phyloP scores from a whole-genome alignment of 2,888 invertebrate genomes.

The Parnassius glacialis region DNA sequence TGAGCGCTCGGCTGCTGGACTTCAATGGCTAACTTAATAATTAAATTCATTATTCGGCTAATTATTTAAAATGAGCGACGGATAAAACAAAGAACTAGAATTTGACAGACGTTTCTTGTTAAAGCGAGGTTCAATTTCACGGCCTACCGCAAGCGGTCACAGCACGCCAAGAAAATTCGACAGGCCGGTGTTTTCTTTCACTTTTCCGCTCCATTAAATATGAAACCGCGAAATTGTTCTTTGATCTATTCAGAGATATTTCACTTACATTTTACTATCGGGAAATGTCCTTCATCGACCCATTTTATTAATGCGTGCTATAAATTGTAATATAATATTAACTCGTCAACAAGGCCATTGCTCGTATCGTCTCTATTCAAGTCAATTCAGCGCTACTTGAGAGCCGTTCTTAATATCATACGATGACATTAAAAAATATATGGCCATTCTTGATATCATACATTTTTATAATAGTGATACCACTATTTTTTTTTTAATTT shows the following conservation, averaged over 20 bases:
- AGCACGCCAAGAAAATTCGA: slow-evolving; percentile 36
- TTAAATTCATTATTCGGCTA: no score
- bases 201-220: slow-evolving; percentile 46
- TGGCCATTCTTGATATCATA: neutral
- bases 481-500: no score
- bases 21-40: no score
- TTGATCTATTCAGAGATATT: slow-evolving; percentile 53
- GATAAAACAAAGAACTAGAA: slow-evolving; percentile 6
- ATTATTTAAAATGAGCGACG: slow-evolving; percentile 14
- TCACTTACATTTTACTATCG: slow-evolving; percentile 33
- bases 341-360: slow-evolving; percentile 3
- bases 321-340: neutral
- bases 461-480: no score
- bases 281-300: slow-evolving; percentile 26
- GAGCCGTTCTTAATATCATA: slow-evolving; percentile 7
- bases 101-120: slow-evolving; percentile 18
- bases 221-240: slow-evolving; percentile 37
- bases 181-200: slow-evolving; percentile 49
- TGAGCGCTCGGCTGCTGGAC: no score
- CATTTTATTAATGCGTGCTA: neutral
- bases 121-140: slow-evolving; percentile 42
- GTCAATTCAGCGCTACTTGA: neutral
- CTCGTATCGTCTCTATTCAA: neutral
- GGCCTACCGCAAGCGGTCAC: slow-evolving; percentile 32
- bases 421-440: slow-evolving; percentile 18